Evolutionary conservation across 2,888 invertebrate species (phyloP).

Genomic region (Agrotis puta): DNA sequence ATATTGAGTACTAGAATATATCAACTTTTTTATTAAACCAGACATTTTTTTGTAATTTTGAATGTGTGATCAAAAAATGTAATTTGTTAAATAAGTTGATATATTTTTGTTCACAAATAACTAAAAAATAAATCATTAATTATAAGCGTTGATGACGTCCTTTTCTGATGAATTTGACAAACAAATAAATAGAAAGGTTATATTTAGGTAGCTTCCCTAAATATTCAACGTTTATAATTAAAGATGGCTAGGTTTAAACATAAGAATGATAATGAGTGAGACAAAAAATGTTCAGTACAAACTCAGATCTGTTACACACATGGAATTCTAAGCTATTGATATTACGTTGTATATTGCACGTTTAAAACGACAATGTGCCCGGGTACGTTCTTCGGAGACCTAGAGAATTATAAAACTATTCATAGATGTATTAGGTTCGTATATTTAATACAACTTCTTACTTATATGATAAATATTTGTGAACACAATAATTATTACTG

Average conservation of each 20-base stretch:
- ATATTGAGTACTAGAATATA: conserved; percentile 67
- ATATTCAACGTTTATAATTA: conserved; percentile 60
- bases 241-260: conserved; percentile 45
- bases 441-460: conserved; percentile 34
- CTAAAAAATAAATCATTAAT: conserved; percentile 47
- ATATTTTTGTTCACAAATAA: conserved; percentile 61
- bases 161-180: conserved; percentile 60
- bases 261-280: conserved; percentile 61
- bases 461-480: conserved; percentile 43
- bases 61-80: conserved; percentile 51
- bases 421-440: conserved; percentile 29
- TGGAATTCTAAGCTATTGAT: conserved; percentile 62
- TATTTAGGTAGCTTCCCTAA: conserved; percentile 50
- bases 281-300: conserved; percentile 66
- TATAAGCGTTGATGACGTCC: conserved; percentile 52
- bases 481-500: conserved; percentile 41
- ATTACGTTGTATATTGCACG: conserved; percentile 77
- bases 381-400: conserved; percentile 50
- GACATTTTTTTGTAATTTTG: conserved; percentile 49
- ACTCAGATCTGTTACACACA: conserved; percentile 74
- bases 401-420: conserved; percentile 32
- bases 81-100: conserved; percentile 59
- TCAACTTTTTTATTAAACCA: conserved; percentile 53
- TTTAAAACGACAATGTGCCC: conserved; percentile 69
- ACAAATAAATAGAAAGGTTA: conserved; percentile 62